A percentile compares a stretch with the other conserved stretches of the same genome.
Conservation (phyloP, 2,797 vertebrate species). For the Phoebastria nigripes region DNA sequence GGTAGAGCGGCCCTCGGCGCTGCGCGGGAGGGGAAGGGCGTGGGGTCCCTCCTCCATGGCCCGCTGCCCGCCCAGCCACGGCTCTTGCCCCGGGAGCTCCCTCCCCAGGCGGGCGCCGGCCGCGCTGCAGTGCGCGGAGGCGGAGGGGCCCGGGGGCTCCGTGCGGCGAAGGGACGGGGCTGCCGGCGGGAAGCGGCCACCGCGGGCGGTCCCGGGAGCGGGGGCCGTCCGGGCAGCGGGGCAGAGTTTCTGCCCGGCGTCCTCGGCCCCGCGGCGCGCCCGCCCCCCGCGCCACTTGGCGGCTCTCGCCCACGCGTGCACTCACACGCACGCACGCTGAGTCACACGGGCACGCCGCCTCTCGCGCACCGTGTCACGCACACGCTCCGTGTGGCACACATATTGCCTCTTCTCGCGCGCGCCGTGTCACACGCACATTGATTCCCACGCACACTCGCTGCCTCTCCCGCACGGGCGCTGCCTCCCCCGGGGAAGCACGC, state of each 20-base stretch:
- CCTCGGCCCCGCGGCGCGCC: background rate
- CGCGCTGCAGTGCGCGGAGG: background rate
- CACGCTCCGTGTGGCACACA: background rate
- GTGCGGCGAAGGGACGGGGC: background rate
- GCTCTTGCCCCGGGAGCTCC: constrained; percentile 32
- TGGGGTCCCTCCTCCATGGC: constrained; percentile 61
- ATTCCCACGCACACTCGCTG: background rate
- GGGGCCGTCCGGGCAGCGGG: background rate
- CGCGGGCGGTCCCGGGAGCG: background rate
- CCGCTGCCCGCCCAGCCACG: background rate
- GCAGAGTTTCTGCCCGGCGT: background rate
- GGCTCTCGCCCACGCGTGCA: constrained; percentile 43
- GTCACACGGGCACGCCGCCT: constrained; percentile 28
- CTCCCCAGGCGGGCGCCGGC: background rate
- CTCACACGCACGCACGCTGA: constrained; percentile 26
- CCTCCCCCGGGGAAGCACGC: background rate
- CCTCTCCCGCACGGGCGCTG: background rate
- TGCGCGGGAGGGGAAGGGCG: constrained; percentile 33
- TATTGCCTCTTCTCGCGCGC: background rate
- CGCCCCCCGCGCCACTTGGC: background rate
- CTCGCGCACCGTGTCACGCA: constrained; percentile 15
- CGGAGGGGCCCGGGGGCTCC: background rate
- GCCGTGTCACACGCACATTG: background rate
- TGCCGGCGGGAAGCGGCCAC: background rate
- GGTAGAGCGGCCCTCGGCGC: background rate